Base-by-base conservation (phyloP, 1,140 invertebrate species). In the Luehdorfia chinensis region DNA sequence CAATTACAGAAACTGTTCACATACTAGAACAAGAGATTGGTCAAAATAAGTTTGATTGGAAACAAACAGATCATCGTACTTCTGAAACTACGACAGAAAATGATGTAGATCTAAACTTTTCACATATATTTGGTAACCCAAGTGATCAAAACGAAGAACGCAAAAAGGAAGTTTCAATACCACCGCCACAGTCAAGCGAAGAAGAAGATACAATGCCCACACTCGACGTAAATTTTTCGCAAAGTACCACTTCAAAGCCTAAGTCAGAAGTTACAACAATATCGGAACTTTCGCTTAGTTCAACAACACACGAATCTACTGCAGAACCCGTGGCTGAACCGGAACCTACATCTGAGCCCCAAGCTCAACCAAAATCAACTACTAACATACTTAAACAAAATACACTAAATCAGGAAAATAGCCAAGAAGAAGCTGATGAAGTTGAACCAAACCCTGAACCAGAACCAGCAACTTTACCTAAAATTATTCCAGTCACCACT, bases 31-130 rank as follows among this genome's bases (percentile, higher is more conserved):
- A 69, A 2, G 56, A 31, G 11, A 31, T 3, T 12, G 6, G 9
- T 4, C 30, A 63, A 44, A 56, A 71, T 34, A 59, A 47, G 39
- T 75, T 72, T 52, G 68, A 77, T 43, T 71, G 77, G 70, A 79
- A 69, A 55, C 64, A 78, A 54, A 50, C 59, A 8, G 50, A 52
- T 19, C 66, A 75, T 9, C 51, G 48, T 16, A 56, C 44, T n/a
- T 55, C 65, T 18, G 64, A 74, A 55, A 61, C 77, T 25, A 79
- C 83, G 47, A 84, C 81, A 12, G 73, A 81, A 68, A 57, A 57
- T 13, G 67, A 78, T 21, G 6, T 55, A 5, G 75, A 83, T 45
- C 16, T 69, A 14, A 73, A 74, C 27, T 70, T 66, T 45, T 75
- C 78, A 14, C 69, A 84, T 43, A 74, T 78, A 37, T 69, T 81